Base-by-base conservation (phyloP, 2,113 vertebrate species). In the Okapia johnstoni region DNA sequence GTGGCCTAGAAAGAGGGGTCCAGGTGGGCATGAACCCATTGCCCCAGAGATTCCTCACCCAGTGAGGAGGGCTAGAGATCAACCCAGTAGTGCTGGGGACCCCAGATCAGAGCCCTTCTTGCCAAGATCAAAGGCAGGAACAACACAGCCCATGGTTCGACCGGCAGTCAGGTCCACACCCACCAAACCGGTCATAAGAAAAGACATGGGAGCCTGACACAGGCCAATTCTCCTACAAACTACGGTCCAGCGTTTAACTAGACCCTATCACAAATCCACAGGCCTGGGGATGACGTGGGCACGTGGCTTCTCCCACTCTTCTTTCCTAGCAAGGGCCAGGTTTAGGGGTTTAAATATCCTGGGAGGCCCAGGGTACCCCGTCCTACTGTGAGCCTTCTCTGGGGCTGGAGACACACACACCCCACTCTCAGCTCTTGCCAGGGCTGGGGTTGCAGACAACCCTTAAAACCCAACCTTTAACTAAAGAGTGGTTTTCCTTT, bases 401-500 rank as follows among this genome's bases (percentile, higher is more conserved):
- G 33, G 46, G 33, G 9, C 76, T 61, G 21, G 43, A 48, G 60
- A 85, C 25, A 33, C 0, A n/a, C 16, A 46, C 36, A n/a, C 30
- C 61, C 17, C 2, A 10, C 11, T 57, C 80, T 43, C 12, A 40
- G 23, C n/a, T 63, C 46, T 25, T 23, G 66, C 28, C 46, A 55
- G 43, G 28, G 52, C 5, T 25, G 1, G 36, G 80, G 92, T 85
- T 48, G 12, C 43, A 85, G 30, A 57, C 52, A 88, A 21, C 60
- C 58, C 40, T 73, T 60, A 58, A 66, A 81, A 79, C 70, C 30
- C 70, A 76, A 93, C 54, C 85, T 94, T 96, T 96, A 95, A 96
- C 92, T 63, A 50, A 92, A 92, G 70, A 88, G 63, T 91, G 48
- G 70, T 90, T 93, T 95, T 70, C 43, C 85, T 94, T 81, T 98